Evolutionary conservation across 2,113 vertebrate genomes (phyloP).

Genomic region (Engystomops pustulosus): DNA sequence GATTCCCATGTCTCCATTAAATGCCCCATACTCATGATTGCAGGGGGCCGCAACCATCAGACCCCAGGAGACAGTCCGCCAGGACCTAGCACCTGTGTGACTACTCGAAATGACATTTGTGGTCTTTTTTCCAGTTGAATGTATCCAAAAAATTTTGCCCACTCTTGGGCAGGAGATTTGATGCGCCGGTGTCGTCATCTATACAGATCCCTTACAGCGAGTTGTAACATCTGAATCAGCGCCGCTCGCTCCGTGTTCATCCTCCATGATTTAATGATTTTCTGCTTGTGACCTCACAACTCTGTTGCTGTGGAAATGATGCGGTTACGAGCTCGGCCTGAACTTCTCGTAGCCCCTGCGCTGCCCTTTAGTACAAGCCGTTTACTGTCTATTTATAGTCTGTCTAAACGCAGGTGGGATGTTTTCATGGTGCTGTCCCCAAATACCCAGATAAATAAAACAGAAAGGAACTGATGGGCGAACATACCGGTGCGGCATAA

Average conservation of each 20-base stretch:
- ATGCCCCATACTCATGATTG: too few species aligned
- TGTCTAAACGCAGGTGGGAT: constrained; percentile 16
- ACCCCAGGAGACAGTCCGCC: too few species aligned
- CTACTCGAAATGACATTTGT: not conserved
- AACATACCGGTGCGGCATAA: too few species aligned
- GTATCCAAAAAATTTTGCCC: not conserved
- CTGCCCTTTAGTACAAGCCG: constrained; percentile 13
- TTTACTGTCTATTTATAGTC: constrained; percentile 30
- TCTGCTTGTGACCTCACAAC: constrained; percentile 48
- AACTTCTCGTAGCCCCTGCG: constrained; percentile 12
- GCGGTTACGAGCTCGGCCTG: not conserved
- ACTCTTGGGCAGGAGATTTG: too few species aligned
- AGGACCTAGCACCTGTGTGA: too few species aligned
- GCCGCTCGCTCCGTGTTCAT: not conserved
- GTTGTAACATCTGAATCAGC: constrained; percentile 12
- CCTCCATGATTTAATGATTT: constrained; percentile 40
- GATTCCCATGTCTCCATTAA: too few species aligned
- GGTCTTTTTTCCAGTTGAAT: not conserved
- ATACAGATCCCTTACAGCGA: not conserved
- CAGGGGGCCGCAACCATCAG: too few species aligned
- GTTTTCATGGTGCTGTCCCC: not conserved
- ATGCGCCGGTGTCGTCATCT: constrained; percentile 11
- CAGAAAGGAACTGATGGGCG: not conserved
- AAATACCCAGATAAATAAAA: not conserved
- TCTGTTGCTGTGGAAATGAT: constrained; percentile 47